These are phyloP conservation scores for Acanthurus lineatus DNA, from an alignment of 2,797 vertebrate species.

Conservation along the genomic window DNA sequence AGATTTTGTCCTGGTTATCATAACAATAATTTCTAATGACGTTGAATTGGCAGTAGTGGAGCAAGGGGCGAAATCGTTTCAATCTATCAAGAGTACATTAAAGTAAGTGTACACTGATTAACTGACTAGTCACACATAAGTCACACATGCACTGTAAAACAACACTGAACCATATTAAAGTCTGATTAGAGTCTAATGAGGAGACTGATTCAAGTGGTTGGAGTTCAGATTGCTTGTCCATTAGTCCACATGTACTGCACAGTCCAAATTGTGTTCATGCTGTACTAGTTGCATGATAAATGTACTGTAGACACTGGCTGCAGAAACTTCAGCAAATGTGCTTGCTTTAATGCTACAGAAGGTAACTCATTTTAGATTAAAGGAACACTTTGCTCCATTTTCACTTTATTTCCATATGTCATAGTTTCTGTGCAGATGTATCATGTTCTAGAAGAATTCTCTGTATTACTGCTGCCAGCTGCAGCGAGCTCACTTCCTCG, in stretches of 20 bases:
- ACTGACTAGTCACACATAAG: slow-evolving; percentile 64
- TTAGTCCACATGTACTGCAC: slow-evolving; percentile 21
- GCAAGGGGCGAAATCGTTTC: slow-evolving; percentile 59
- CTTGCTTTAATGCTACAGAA: slow-evolving; percentile 37
- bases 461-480: slow-evolving; percentile 29
- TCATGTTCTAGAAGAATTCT: slow-evolving; percentile 33
- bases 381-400: slow-evolving; percentile 55
- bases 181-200: slow-evolving; percentile 75
- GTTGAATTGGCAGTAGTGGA: slow-evolving; percentile 59
- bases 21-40: slow-evolving; percentile 76
- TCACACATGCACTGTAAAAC: slow-evolving; percentile 70
- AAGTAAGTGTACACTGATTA: slow-evolving; percentile 72
- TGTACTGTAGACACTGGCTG: slow-evolving; percentile 30
- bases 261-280: slow-evolving; percentile 1
- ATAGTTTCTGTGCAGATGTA: slow-evolving; percentile 32
- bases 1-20: slow-evolving; percentile 75
- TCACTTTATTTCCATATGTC: slow-evolving; percentile 53
- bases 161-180: slow-evolving; percentile 73
- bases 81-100: slow-evolving; percentile 78
- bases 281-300: slow-evolving; percentile 46
- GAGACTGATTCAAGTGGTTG: slow-evolving; percentile 42
- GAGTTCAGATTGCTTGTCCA: slow-evolving; percentile 41
- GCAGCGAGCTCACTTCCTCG: slow-evolving; percentile 28
- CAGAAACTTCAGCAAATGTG: slow-evolving; percentile 48
- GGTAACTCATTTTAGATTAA: slow-evolving; percentile 59